Evolutionary conservation across 2,888 invertebrate genomes (phyloP), one percentile per base, ranked within the genome.

Genomic region (Bellardia bayeri): DNA sequence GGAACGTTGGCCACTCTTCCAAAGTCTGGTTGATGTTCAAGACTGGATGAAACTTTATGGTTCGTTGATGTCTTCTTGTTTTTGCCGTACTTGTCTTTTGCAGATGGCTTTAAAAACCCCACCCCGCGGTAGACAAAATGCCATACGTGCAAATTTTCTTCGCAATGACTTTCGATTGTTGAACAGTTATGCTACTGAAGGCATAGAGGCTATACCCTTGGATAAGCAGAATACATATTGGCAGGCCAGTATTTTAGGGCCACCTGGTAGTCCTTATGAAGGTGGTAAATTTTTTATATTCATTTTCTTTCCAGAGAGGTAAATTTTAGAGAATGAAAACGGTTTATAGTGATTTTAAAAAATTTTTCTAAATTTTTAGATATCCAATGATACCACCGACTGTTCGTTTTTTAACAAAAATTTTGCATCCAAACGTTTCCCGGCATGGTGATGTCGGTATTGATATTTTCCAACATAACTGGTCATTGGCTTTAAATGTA

Each of bases 391-490:
- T 96, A 90, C 98, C 99, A 16, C 98, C 99, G 0, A 96, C 97
- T 82, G 98, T 98, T 0, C 95, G 98, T 30, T 99, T 99, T 94
- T 95, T 98, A 86, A 98, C 98, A 0, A 97, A 97, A 94, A 97
- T 99, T 90, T 95, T 98, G 91, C 99, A 99, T 94, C 98, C 98
- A 7, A 99, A 99, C 94, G 97, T 99, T 80, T 98, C 98, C 3
- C 95, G 98, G 0, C 98, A 99, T 94, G 98, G 98, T 3, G 98
- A 98, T 94, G 98, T 99, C 71, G 98, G 99, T 84, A 97, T 99
- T 89, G 98, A 99, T 94, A 98, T 98, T 11, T 98, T 99, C 90
- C 97, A 98, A 91, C 97, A 98, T 94, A 99, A 99, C 94, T 99
- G 98, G 98, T 98, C 98, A n/a, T 94, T 98, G 87, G 98, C 98